These are phyloP conservation scores for Glyptemys insculpta DNA, from an alignment of 2,797 vertebrate species.

Conservation along the genomic window DNA sequence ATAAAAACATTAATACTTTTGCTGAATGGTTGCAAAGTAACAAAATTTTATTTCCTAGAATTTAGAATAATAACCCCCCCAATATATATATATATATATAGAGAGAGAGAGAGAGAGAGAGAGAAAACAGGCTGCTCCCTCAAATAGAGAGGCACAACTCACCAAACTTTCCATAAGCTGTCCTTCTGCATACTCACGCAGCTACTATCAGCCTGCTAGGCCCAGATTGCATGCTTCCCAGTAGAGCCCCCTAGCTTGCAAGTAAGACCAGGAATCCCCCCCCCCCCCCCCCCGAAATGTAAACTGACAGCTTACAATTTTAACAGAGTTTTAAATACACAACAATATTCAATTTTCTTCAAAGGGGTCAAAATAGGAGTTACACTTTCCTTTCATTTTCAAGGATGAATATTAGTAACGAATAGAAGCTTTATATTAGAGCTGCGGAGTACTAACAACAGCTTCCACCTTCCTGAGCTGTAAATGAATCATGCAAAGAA, in stretches of 20 bases:
- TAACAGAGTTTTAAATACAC: no score
- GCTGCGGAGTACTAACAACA: background rate
- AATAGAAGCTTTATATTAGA: background rate
- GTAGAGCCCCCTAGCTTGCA: background rate
- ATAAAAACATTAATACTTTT: no score
- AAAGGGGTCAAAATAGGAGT: background rate
- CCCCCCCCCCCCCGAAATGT: background rate
- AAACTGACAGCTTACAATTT: background rate
- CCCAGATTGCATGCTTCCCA: background rate
- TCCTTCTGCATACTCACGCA: background rate
- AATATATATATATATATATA: no score
- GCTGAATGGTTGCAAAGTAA: no score
- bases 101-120: no score
- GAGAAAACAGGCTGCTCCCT: no score
- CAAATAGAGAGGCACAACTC: background rate
- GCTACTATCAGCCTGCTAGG: background rate
- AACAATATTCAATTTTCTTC: background rate
- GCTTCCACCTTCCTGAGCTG: background rate
- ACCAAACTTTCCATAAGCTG: background rate
- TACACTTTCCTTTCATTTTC: background rate
- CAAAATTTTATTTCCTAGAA: no score
- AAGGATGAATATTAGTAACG: background rate
- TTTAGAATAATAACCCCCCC: no score
- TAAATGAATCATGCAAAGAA: background rate
- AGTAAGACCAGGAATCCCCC: background rate